These are phyloP conservation scores for Saguinus imperator DNA, from an alignment of 2,113 vertebrate genomes.

Conservation along the genomic window DNA sequence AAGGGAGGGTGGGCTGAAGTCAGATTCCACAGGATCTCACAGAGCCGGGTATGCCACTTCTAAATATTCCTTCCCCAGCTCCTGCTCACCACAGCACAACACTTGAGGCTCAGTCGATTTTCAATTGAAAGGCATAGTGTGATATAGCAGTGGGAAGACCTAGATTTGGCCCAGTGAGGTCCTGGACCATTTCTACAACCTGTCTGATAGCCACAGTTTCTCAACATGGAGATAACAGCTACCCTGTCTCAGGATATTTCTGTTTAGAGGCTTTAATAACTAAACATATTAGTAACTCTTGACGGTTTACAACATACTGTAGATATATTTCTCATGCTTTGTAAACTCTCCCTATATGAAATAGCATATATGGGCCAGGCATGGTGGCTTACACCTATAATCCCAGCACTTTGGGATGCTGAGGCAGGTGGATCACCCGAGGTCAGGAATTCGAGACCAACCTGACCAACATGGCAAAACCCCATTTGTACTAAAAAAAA, in stretches of 20 bases:
- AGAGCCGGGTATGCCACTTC: background rate
- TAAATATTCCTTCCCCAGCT: background rate
- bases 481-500: too few species aligned
- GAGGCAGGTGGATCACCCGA: too few species aligned
- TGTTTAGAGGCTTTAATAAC: constrained; percentile 34
- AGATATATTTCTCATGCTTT: background rate
- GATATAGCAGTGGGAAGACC: background rate
- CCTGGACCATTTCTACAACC: background rate
- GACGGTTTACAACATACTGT: background rate
- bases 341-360: background rate
- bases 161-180: background rate
- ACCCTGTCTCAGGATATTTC: constrained; percentile 17
- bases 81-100: background rate
- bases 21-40: background rate
- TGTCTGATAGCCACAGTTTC: background rate
- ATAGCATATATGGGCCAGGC: too few species aligned
- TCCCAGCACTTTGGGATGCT: too few species aligned
- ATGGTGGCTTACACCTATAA: too few species aligned
- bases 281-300: background rate
- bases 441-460: too few species aligned
- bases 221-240: background rate
- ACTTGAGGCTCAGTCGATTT: background rate
- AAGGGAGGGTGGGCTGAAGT: background rate
- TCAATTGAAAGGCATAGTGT: background rate
- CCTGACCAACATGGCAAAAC: too few species aligned